Base-by-base conservation (phyloP, 2,797 vertebrate genomes). In the Chaenodraco wilsoni region DNA sequence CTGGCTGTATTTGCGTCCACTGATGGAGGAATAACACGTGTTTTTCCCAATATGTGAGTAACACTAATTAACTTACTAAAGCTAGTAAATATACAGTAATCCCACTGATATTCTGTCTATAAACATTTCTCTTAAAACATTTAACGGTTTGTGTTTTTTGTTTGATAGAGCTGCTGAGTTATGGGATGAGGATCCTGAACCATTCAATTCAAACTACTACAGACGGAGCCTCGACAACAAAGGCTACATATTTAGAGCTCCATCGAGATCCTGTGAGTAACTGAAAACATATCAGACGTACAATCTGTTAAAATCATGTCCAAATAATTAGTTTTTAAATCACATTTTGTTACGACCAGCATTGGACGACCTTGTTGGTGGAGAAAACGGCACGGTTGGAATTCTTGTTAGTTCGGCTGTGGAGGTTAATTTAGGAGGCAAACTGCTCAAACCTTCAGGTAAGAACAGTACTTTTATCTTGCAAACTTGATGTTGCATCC, bases 21-120 rank as follows among this genome's bases (percentile, higher is more conserved):
- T 0, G 96, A 99, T 0, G 97, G 97, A 23, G 98, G 98, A 78
- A 96, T 99, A 86, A 99, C 98, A 4, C 95, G 98, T 0, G 93
- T 99, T 62, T 99, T 97, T 85, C 98, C 98, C 51, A 98, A 99
- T 91, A 92, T 95, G 98, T 99, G 88, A 96, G 98, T 96, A 81
- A 67, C 1, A 55, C 65, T 19, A 46, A 31, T 63, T 6, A 37
- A 49, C 3, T 43, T 44, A 7, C 1, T 45, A 2, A 44, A 37
- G 14, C 41, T 68, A 27, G 55, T 1, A 52, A 37, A 50, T 43
- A 27, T 43, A 21, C 2, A 19, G 11, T 44, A 15, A 7, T 55
- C 3, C 15, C 33, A 46, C 2, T 45, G 0, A 54, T 48, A 4
- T 23, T 58, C 15, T 21, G 2, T 63, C 45, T 27, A 0, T 48